Base-by-base conservation (phyloP, 2,113 vertebrate species). In the Eulemur rufifrons region DNA sequence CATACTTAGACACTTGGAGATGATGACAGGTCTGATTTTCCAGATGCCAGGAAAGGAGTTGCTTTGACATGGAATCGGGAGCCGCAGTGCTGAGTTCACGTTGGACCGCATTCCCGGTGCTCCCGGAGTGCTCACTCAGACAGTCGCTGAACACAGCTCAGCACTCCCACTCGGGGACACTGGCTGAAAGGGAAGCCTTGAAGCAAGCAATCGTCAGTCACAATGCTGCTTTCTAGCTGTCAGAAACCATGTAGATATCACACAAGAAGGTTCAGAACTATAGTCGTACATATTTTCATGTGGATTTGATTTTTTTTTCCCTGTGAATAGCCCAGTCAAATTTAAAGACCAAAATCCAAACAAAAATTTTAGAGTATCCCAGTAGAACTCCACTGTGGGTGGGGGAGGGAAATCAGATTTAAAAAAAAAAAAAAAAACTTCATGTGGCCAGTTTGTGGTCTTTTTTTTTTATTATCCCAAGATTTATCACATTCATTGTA, bases 401-500 rank as follows among this genome's bases (percentile, higher is more conserved):
- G 10, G 63, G 11, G 18, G 29, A 21, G 20, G 34, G 8, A 34
- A 68, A 91, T 93, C 87, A 4, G 96, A 98, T 98, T 98, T 34
- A 69, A 92, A 97, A 98, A 98, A 98, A 73, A 91, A 73, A 91
- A 97, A 98, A 98, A 98, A 98, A 96, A 95, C 42, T 42, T 98
- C 87, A 98, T 98, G 96, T 97, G 97, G 98, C 97, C 97, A 98
- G 98, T 98, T 98, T 98, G 98, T 98, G 97, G 98, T 98, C 98
- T 54, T 54, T 98, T 97, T 97, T 98, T 98, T 97, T 73, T 98
- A 98, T 98, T 98, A 98, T 98, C 97, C 97, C 97, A 97, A 98
- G 98, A 98, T 98, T 98, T 98, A 98, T 99, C 98, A 98, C 98
- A 98, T 98, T 98, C 97, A 95, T 98, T 98, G 97, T 98, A 98